Evolutionary conservation across 1,140 invertebrate species (phyloP).

Genomic region (Dreissena rostriformis): DNA sequence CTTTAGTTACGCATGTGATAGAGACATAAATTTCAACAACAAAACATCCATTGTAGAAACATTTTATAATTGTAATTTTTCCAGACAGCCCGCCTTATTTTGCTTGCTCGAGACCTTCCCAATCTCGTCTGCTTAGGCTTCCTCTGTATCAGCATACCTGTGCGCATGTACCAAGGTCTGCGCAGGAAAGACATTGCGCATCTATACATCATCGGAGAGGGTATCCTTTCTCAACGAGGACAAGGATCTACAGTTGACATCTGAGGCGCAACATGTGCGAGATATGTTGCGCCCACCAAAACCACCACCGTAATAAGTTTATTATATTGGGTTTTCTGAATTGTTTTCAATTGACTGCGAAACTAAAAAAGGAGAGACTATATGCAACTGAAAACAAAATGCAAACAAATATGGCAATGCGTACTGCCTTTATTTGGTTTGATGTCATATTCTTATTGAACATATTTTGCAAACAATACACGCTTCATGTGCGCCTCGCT

Average conservation of each 20-base stretch:
- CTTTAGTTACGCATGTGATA: no score
- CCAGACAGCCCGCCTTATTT: conserved; percentile 21
- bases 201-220: conserved; percentile 10
- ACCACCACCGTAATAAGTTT: conserved; percentile 35
- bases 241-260: conserved; percentile 10
- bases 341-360: no score
- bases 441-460: no score
- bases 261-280: conserved; percentile 27
- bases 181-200: not conserved
- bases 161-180: not conserved
- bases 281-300: conserved; percentile 4
- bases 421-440: no score
- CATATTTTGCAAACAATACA: no score
- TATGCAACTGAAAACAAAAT: no score
- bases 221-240: conserved; percentile 47
- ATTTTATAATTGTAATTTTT: no score
- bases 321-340: not conserved
- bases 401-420: no score
- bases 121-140: conserved; percentile 28
- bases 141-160: conserved; percentile 34
- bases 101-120: conserved; percentile 35
- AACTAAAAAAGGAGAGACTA: no score
- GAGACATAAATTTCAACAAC: no score
- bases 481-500: no score
- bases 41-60: no score